Conservation (phyloP, 2,888 invertebrate species). For the Rhorus exstirpatorius region DNA sequence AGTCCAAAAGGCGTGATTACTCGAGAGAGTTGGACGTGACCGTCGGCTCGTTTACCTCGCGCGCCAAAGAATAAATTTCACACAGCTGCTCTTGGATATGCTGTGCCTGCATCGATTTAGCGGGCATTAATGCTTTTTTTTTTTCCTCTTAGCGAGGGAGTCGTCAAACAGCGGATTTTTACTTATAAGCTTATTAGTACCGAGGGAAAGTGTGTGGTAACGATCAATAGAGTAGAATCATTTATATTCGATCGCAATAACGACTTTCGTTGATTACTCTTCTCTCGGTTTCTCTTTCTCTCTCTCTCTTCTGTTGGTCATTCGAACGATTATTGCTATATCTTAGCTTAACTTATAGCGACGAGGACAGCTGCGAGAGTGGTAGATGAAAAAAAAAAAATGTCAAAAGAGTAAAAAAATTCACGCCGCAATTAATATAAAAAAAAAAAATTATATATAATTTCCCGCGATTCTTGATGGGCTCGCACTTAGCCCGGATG, state of each 20-base stretch:
- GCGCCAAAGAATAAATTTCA: slow-evolving; percentile 64
- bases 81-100: slow-evolving; percentile 55
- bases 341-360: not conserved
- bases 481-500: not conserved
- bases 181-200: slow-evolving; percentile 24
- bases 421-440: slow-evolving; percentile 49
- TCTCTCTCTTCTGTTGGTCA: not conserved
- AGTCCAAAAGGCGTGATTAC: slow-evolving; percentile 65
- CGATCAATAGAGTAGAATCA: no score
- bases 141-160: slow-evolving; percentile 10
- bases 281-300: not conserved
- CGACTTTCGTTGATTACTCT: slow-evolving; percentile 3
- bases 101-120: slow-evolving; percentile 37
- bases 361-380: slow-evolving; percentile 32
- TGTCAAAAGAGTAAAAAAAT: slow-evolving; percentile 33
- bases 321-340: not conserved
- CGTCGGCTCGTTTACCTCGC: slow-evolving; percentile 62
- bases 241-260: slow-evolving; percentile 8
- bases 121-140: slow-evolving; percentile 17
- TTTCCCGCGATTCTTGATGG: not conserved
- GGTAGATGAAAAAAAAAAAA: not conserved
- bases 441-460: slow-evolving; percentile 8
- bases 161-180: not conserved
- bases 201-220: slow-evolving; percentile 25
- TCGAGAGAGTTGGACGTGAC: slow-evolving; percentile 54